These are phyloP conservation scores for Muschampia plurimacula DNA, from an alignment of 2,888 invertebrate species.

Conservation along the genomic window DNA sequence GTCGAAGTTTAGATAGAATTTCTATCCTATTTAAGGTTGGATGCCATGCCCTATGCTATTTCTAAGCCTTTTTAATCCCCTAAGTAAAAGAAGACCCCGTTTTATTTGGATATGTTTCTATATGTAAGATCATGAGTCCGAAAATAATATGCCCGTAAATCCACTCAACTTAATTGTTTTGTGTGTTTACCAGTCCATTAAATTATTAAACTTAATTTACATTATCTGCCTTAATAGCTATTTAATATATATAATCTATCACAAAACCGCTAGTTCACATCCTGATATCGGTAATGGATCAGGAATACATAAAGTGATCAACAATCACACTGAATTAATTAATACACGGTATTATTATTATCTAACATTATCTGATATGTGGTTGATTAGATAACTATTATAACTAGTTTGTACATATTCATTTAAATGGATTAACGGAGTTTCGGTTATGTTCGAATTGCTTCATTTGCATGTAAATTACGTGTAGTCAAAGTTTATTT, in stretches of 20 bases:
- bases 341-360: constrained; percentile 2
- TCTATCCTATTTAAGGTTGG: too few species aligned
- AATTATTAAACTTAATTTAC: background rate
- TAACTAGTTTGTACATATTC: too few species aligned
- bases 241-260: background rate
- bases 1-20: too few species aligned
- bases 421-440: too few species aligned
- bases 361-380: constrained; percentile 2
- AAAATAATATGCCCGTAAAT: too few species aligned
- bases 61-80: too few species aligned
- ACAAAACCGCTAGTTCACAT: background rate
- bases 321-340: constrained; percentile 8
- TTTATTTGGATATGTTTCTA: too few species aligned
- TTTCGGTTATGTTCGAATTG: background rate
- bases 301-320: constrained; percentile 2
- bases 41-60: too few species aligned
- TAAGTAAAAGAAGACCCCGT: too few species aligned
- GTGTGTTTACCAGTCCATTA: background rate
- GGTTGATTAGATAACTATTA: background rate
- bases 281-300: constrained; percentile 19
- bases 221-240: background rate
- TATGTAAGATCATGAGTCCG: too few species aligned
- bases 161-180: background rate
- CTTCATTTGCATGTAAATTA: background rate
- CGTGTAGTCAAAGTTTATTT: too few species aligned